Evolutionary conservation across 2,888 invertebrate species (phyloP), one percentile per base, ranked within the genome.

Genomic region (Synanthedon formicaeformis): DNA sequence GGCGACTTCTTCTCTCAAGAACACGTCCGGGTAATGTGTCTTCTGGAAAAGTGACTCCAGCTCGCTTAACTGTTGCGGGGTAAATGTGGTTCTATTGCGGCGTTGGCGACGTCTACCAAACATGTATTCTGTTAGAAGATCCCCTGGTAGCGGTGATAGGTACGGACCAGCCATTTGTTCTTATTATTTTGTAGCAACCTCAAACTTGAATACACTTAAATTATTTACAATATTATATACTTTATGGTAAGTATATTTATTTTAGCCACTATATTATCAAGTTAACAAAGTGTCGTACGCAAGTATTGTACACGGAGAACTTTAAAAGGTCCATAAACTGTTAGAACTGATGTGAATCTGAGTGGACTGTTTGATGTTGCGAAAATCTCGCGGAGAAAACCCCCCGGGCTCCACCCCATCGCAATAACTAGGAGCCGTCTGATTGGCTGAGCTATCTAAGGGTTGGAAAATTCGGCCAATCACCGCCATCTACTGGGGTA

Each of bases 1-100:
- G 0, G 97, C 97, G 8, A 97, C 95, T 82, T 97, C 96, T 77
- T 97, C 97, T 63, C 97, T 90, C 54, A 95, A 81, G 68, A 92
- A 92, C 18, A 97, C 97, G 70, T 97, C 97, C 5, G 97, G 97
- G 76, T 97, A 97, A 70, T 97, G 97, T 0, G 97, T 97, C 81
- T 96, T 96, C 78, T 96, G 96, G 80, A 97, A 97, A 18, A 97
- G 89, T 0, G 95, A 93, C 75, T 97, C 97, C 67, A 97, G 79
- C 71, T 97, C 96, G 71, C 95, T 94, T 51, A 97, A 88, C 81
- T 97, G 97, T 75, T 96, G 96, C 1, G 97, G 96, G 34, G 96
- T 96, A 76, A 97, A 97, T 0, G 97, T 97, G 8, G 97, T 97
- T 40, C 97, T 89, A 79, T 97, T 97, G 57, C 97, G 90, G 56